Evolutionary conservation across 2,113 vertebrate genomes (phyloP), one percentile per base, ranked within the genome.

Genomic region (Sphaerodactylus townsendi): DNA sequence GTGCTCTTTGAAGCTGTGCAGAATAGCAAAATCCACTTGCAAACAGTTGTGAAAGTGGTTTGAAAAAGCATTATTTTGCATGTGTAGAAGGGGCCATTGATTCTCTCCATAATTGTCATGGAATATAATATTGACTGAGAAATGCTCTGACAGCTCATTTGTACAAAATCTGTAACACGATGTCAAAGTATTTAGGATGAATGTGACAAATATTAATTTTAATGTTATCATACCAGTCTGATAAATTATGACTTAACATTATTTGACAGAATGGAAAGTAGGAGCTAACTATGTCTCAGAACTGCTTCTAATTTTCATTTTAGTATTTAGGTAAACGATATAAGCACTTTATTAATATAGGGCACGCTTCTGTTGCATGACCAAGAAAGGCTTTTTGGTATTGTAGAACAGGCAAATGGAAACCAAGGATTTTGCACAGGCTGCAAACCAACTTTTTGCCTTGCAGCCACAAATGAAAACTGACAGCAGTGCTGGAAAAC

Each of bases 401-500:
- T 21, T 69, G 68, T 21, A 39, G n/a, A 68, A 35, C 10, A 35
- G 68, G 33, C 68, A 69, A 69, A 37, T 62, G 23, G 59, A 25
- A 28, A 62, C 59, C 8, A 13, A 46, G 39, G 56, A 37, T 59
- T 62, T 53, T 59, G 4, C 19, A 59, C 23, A n/a, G 50, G n/a
- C 28, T 62, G 41, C 53, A 46, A 79, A 14, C 41, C 41, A 79
- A 70, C 53, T 72, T 72, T 72, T 39, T 25, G 37, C 39, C 59
- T 10, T 48, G 41, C 5, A 65, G 21, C 7, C 23, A 35, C 53
- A 79, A 68, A 72, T 78, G 56, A 71, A 78, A 85, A 79, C 33
- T 85, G 68, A 56, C 59, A 72, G 53, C 76, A 79, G 9, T 72
- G 68, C 39, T 85, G 53, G 28, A 79, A 78, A 79, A 48, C 53